Evolutionary conservation across 2,113 vertebrate genomes (phyloP).

Genomic region (Chlamydotis undulata): DNA sequence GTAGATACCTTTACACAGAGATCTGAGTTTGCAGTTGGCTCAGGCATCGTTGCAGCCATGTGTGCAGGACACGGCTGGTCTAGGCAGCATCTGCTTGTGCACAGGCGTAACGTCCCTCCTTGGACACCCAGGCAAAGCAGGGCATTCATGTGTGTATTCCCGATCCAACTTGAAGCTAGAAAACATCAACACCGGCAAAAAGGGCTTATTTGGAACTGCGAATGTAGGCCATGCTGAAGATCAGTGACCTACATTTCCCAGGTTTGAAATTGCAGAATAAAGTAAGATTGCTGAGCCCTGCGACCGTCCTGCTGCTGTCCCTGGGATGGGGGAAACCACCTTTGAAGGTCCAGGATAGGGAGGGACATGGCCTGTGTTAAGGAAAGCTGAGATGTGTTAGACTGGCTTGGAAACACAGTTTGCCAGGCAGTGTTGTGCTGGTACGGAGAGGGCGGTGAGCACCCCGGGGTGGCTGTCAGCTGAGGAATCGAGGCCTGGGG

Average conservation of each 20-base stretch:
- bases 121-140: background rate
- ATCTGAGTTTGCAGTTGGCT: background rate
- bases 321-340: background rate
- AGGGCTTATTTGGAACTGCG: conserved; percentile 43
- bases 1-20: background rate
- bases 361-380: background rate
- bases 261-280: conserved; percentile 29
- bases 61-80: background rate
- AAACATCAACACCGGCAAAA: background rate
- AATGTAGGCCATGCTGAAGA: conserved; percentile 56
- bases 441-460: background rate
- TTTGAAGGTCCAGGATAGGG: background rate
- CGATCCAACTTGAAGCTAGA: background rate
- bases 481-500: background rate
- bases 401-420: background rate
- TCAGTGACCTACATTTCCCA: conserved; percentile 46
- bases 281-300: background rate
- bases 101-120: background rate
- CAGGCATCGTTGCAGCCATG: background rate
- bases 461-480: background rate
- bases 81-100: background rate
- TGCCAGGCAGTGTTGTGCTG: background rate
- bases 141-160: background rate
- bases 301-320: background rate
- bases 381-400: background rate